Evolutionary conservation across 2,888 invertebrate species (phyloP).

Genomic region (Synergus gifuensis): DNA sequence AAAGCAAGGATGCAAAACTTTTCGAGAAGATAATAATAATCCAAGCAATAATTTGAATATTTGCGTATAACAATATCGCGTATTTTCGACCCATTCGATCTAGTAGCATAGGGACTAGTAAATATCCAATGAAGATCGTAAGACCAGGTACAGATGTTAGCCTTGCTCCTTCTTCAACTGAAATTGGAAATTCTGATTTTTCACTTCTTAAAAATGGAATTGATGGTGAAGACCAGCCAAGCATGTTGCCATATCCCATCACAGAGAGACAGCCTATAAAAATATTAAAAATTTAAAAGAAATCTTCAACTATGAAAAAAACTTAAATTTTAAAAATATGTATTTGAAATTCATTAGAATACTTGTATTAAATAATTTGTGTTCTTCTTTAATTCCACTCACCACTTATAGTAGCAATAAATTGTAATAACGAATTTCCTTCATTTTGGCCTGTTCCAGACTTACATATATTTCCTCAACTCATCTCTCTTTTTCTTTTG

Average conservation of each 20-base stretch:
- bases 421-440: background rate
- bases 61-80: conserved; percentile 64
- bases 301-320: too few relatives aligned
- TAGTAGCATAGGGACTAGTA: conserved; percentile 64
- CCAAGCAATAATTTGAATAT: conserved; percentile 69
- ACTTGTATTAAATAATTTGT: background rate
- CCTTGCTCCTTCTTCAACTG: conserved; percentile 67
- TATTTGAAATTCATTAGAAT: too few relatives aligned
- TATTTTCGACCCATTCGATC: conserved; percentile 69
- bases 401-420: conserved; percentile 2
- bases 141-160: conserved; percentile 69
- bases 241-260: conserved; percentile 67
- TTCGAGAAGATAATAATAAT: conserved; percentile 65
- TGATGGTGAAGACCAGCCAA: conserved; percentile 71
- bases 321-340: too few relatives aligned
- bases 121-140: conserved; percentile 66
- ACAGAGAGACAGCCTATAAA: conserved; percentile 65
- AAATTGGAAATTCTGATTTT: conserved; percentile 63
- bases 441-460: background rate
- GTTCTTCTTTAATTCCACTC: background rate
- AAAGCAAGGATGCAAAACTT: conserved; percentile 67
- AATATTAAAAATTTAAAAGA: background rate
- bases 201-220: conserved; percentile 64
- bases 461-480: background rate
- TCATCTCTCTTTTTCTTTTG: too few relatives aligned